Percentiles rank a stretch among this genome's conserved stretches.
These are phyloP conservation scores for Pogonomyrmex californicus DNA, from an alignment of 1,140 invertebrate genomes.

Conservation along the genomic window DNA sequence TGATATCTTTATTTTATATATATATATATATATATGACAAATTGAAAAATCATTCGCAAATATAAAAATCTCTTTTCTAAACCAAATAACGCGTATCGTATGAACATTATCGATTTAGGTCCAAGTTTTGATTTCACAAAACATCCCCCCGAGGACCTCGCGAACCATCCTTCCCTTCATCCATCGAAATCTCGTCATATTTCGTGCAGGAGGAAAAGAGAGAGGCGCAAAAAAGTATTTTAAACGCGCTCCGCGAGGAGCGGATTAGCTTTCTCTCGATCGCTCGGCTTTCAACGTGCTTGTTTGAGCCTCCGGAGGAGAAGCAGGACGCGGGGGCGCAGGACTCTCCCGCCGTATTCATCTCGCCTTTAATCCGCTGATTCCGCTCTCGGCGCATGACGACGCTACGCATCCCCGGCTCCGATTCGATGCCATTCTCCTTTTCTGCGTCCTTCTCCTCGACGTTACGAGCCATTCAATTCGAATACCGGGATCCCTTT, in stretches of 20 bases:
- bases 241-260: constrained; percentile 46
- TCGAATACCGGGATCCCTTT: constrained; percentile 66
- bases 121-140: constrained; percentile 34
- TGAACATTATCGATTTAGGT: background rate
- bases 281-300: constrained; percentile 51
- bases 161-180: background rate
- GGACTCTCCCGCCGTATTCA: constrained; percentile 57
- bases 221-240: constrained; percentile 41
- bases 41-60: background rate
- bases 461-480: constrained; percentile 60
- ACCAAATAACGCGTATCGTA: background rate
- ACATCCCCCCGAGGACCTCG: background rate
- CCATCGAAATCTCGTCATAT: constrained; percentile 45
- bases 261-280: constrained; percentile 70
- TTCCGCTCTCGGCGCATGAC: constrained; percentile 63
- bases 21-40: background rate
- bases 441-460: constrained; percentile 1
- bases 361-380: constrained; percentile 69
- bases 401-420: constrained; percentile 39
- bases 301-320: constrained; percentile 38
- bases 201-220: background rate
- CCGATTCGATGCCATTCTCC: constrained; percentile 54
- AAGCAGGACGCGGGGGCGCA: background rate
- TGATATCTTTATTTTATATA: background rate
- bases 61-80: constrained; percentile 2